phyloP scores from a whole-genome alignment of 1,140 invertebrate genomes.

The Varroa destructor region DNA sequence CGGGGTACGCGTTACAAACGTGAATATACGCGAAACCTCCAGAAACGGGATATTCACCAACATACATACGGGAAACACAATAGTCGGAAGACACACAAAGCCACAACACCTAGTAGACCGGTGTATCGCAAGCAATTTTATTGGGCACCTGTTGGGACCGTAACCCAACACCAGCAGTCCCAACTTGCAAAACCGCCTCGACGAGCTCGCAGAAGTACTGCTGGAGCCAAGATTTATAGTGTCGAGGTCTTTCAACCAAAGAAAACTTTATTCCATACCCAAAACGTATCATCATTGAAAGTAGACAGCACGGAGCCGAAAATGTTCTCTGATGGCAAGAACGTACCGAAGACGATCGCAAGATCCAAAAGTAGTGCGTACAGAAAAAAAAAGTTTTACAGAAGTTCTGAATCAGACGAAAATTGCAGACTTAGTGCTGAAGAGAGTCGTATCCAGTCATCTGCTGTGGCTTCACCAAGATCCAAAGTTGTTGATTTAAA shows the following conservation, averaged over 20 bases:
- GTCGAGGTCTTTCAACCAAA: neutral
- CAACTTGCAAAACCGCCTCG: neutral
- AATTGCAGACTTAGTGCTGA: neutral
- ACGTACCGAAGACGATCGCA: neutral
- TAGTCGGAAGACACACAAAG: no score
- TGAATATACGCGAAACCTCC: neutral
- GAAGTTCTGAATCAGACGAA: conserved; percentile 14
- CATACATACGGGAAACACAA: neutral
- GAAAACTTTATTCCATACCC: neutral
- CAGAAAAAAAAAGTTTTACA: neutral
- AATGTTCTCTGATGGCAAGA: neutral
- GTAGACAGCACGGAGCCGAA: neutral
- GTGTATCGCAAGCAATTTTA: neutral
- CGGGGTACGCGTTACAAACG: conserved; percentile 7
- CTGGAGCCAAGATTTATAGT: neutral
- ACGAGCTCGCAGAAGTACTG: neutral
- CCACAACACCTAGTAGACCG: neutral
- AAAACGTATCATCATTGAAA: neutral
- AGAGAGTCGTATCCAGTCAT: neutral
- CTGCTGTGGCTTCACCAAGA: neutral
- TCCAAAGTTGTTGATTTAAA: neutral
- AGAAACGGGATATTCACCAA: conserved; percentile 10
- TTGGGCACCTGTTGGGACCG: neutral
- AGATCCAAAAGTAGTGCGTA: neutral
- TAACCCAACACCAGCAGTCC: conserved; percentile 21